Evolutionary conservation across 2,113 vertebrate genomes (phyloP).

Genomic region (Apteryx mantelli): DNA sequence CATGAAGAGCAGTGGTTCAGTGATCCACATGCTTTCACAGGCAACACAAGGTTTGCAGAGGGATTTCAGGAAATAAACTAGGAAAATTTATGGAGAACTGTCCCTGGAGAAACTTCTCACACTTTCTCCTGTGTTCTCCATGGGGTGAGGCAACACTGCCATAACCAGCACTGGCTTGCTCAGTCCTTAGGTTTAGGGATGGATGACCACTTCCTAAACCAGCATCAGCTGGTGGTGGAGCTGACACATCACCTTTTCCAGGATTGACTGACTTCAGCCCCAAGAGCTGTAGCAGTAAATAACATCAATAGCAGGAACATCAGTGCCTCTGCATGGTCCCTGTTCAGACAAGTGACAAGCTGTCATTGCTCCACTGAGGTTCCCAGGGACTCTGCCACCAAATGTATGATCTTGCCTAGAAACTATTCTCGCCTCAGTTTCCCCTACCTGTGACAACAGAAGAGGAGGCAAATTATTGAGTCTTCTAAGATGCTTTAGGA

Average conservation of each 20-base stretch:
- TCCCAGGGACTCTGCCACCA: no score
- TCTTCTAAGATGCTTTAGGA: neutral
- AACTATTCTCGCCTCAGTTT: neutral
- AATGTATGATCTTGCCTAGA: neutral
- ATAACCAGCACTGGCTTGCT: neutral
- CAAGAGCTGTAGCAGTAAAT: neutral
- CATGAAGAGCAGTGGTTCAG: accelerated
- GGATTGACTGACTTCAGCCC: neutral
- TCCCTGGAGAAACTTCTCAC: neutral
- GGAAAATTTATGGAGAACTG: neutral
- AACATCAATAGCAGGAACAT: neutral
- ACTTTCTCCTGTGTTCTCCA: neutral
- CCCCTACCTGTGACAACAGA: neutral
- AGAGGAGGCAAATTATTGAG: neutral
- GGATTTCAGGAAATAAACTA: neutral
- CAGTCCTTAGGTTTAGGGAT: neutral
- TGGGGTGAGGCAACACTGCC: no score
- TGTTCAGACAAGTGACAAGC: no score
- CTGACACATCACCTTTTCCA: neutral
- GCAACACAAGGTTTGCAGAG: neutral
- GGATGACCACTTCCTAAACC: neutral
- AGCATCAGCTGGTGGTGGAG: no score
- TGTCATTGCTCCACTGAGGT: no score
- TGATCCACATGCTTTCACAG: neutral
- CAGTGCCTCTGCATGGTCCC: neutral